A percentile compares a stretch with the other conserved stretches of the same genome.
These are phyloP conservation scores for Protobothrops mucrosquamatus DNA, from an alignment of 2,113 vertebrate genomes.

Conservation along the genomic window DNA sequence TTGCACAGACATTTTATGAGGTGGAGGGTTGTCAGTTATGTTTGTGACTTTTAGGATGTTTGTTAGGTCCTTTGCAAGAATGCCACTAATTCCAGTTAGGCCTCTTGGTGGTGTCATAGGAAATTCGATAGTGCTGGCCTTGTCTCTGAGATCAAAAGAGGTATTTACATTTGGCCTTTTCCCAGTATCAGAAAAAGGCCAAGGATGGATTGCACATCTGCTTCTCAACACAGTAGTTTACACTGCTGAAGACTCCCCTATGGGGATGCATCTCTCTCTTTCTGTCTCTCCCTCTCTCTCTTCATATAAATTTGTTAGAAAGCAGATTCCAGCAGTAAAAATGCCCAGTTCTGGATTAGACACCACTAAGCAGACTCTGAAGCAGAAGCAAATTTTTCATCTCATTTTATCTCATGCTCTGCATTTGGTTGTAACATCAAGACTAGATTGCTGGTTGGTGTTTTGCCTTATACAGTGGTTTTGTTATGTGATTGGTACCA, in stretches of 20 bases:
- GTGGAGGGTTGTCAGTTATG: neutral
- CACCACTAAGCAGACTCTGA: neutral
- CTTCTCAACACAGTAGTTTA: neutral
- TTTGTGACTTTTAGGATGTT: neutral
- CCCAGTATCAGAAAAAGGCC: neutral
- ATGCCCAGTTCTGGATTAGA: neutral
- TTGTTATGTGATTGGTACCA: slow-evolving; percentile 63
- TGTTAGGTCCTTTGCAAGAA: slow-evolving; percentile 3
- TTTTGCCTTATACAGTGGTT: slow-evolving; percentile 76
- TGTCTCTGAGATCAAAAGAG: neutral
- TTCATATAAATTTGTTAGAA: neutral
- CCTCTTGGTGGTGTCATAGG: neutral
- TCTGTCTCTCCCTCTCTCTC: neutral
- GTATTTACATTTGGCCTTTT: neutral
- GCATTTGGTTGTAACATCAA: slow-evolving; percentile 10
- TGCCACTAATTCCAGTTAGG: neutral
- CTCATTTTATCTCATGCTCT: neutral
- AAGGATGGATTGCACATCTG: neutral
- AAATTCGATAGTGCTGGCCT: neutral
- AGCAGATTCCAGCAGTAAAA: neutral
- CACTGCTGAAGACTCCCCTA: neutral
- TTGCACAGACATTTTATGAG: neutral
- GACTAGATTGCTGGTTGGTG: slow-evolving; percentile 46
- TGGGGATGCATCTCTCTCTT: neutral
- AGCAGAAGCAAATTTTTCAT: neutral